Base-by-base conservation (phyloP, 1,140 invertebrate genomes). In the Dendroctonus ponderosae region DNA sequence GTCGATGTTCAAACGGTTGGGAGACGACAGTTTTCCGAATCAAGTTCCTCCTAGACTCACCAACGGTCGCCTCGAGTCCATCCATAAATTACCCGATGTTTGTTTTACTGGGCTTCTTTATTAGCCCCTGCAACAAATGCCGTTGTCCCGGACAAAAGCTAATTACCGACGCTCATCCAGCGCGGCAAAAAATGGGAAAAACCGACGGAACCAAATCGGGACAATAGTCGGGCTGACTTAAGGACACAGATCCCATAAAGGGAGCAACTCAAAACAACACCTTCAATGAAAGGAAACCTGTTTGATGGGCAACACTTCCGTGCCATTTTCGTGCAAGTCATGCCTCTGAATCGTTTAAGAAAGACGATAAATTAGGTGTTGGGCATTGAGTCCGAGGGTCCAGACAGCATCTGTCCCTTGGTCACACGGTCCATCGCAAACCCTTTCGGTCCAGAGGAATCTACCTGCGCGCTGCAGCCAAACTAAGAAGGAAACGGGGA, bases 271-370 rank as follows among this genome's bases (percentile, higher is more conserved):
- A 69, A 69, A 69, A 65, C 63, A 69, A 65, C 67, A 69, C 67
- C 67, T 56, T 54, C 42, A 12, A 14, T 63, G 44, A 69, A 65
- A 39, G 56, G 61, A 69, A 69, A 69, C 67, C 67, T 69, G 67
- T 69, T 69, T 69, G n/a, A 9, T n/a, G 15, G 61, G 61, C 51
- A 26, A 26, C 48, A 63, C 51, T 63, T 63, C 61, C 61, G 61
- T 42, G 38, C 37, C 42, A 62, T 62, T 62, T 68, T 64, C 56
- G 60, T 59, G 62, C 62, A 69, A 69, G 67, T 69, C 67, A 69
- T 69, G 67, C 67, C 67, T 65, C 63, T 59, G 39, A 61, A 69
- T 65, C 67, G 67, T 69, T 69, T 69, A 69, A 52, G 49, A 46
- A 43, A 15, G 62, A 54, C 60, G 38, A 65, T 64, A 64, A 64